A percentile compares a stretch with the other conserved stretches of the same genome.
phyloP scores from a whole-genome alignment of 23 tunicate species.

The Trididemnum clinides region DNA sequence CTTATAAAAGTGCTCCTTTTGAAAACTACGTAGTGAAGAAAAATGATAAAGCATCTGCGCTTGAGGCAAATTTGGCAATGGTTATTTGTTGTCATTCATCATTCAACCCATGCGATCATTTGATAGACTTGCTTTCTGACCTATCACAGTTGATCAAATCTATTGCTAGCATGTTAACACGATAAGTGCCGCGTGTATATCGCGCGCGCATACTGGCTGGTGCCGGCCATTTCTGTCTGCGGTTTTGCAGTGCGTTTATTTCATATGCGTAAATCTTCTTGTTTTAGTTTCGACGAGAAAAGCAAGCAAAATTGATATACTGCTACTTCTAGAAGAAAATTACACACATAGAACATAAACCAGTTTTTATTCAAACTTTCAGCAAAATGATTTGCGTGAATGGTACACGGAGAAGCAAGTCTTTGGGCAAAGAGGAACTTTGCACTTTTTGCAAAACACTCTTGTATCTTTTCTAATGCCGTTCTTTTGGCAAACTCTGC shows the following conservation, averaged over 20 bases:
- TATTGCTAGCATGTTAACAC: too few relatives aligned
- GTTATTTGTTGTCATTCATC: too few relatives aligned
- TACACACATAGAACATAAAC: slow-evolving; percentile 7
- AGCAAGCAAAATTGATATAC: slow-evolving; percentile 28
- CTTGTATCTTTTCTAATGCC: slow-evolving; percentile 32
- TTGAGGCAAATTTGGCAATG: too few relatives aligned
- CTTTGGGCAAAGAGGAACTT: slow-evolving; percentile 29
- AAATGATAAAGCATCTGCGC: too few relatives aligned
- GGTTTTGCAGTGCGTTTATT: slow-evolving; percentile 21
- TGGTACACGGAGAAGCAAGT: slow-evolving; percentile 28
- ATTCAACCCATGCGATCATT: too few relatives aligned
- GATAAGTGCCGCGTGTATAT: slow-evolving; percentile 26
- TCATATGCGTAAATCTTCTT: slow-evolving; percentile 22
- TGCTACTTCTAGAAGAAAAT: slow-evolving; percentile 27
- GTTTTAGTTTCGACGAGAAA: slow-evolving; percentile 25
- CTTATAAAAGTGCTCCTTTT: too few relatives aligned
- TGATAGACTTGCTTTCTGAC: too few relatives aligned
- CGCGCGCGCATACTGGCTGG: slow-evolving; percentile 27
- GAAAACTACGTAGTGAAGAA: too few relatives aligned
- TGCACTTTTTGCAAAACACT: slow-evolving; percentile 15
- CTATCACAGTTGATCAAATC: too few relatives aligned
- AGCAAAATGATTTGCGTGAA: slow-evolving; percentile 20
- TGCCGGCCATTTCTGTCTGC: slow-evolving; percentile 33
- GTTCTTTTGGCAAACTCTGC: slow-evolving; percentile 29
- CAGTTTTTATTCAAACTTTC: slow-evolving; percentile 30